Base-by-base conservation (phyloP, 2,888 invertebrate species). In the Eucera pruinosa region DNA sequence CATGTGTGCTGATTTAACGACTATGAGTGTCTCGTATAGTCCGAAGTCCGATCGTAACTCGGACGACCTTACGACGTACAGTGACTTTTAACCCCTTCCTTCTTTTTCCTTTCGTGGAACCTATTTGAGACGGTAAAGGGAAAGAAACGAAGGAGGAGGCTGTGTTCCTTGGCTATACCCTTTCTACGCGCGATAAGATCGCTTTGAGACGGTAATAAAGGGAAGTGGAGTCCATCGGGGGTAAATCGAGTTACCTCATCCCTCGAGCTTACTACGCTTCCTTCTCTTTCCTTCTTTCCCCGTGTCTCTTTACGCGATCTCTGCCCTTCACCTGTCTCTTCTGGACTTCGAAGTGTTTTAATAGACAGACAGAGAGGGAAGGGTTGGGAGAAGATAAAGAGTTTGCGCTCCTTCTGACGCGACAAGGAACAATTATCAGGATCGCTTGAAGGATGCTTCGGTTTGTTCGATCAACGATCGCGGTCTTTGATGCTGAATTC, bases 141-240 rank as follows among this genome's bases (percentile, higher is more conserved):
- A 72, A 57, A 67, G 73, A 52, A 78, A 62, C 48, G 65, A 27
- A 57, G 45, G 61, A 25, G 48, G 50, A 52, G 30, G 54, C 52
- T 55, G 48, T 62, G 67, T 71, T 60, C 74, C 73, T 20, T 52
- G 25, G 36, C 57, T 18, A 57, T 25, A 48, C n/a, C 43, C 52
- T 27, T 18, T 39, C 15, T 62, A 62, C 41, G 6, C 62, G 45
- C 78, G 84, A 87, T 86, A 86, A 85, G 82, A 89, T 89, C 87
- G 85, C 89, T 90, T 89, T 89, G 88, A 86, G 86, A 85, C 86
- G 80, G 74, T 87, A 87, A 88, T 88, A 89, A 89, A 88, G 84
- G 83, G 77, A 85, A 86, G 82, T 83, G 78, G 83, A 83, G 84
- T 83, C 83, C 66, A 75, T 70, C 66, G 81, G 80, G 77, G 78